Conservation (phyloP, 23 tunicate genomes). For the Botrylloides violaceus region DNA sequence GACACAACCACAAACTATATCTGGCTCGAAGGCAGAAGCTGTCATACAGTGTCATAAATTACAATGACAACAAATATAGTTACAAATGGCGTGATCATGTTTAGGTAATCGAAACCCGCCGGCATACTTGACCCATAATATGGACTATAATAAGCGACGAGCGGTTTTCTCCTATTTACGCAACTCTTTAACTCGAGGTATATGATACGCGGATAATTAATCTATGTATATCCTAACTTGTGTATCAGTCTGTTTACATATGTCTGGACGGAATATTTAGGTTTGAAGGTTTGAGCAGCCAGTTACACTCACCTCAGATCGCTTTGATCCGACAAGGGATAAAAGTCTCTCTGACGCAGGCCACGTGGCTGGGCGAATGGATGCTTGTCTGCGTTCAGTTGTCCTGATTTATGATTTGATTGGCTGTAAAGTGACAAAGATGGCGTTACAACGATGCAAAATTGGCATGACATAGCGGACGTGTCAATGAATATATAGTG, state of each 20-base stretch:
- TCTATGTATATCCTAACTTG: too few relatives aligned
- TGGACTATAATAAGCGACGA: background rate
- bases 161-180: too few relatives aligned
- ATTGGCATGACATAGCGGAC: too few relatives aligned
- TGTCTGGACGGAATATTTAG: too few relatives aligned
- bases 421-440: too few relatives aligned
- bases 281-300: too few relatives aligned
- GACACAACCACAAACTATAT: background rate
- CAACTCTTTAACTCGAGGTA: too few relatives aligned
- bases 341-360: background rate
- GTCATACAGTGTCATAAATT: background rate
- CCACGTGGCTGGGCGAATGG: background rate
- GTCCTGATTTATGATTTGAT: background rate
- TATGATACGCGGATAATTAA: too few relatives aligned
- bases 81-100: background rate
- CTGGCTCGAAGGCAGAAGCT: background rate
- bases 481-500: too few relatives aligned
- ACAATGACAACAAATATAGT: background rate
- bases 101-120: background rate
- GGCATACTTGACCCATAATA: background rate
- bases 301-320: background rate
- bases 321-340: background rate
- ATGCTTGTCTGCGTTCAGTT: background rate
- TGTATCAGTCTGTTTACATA: too few relatives aligned
- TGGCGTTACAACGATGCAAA: too few relatives aligned